Evolutionary conservation across 2,797 vertebrate species (phyloP), one percentile per base, ranked within the genome.

Genomic region (Furcifer pardalis): DNA sequence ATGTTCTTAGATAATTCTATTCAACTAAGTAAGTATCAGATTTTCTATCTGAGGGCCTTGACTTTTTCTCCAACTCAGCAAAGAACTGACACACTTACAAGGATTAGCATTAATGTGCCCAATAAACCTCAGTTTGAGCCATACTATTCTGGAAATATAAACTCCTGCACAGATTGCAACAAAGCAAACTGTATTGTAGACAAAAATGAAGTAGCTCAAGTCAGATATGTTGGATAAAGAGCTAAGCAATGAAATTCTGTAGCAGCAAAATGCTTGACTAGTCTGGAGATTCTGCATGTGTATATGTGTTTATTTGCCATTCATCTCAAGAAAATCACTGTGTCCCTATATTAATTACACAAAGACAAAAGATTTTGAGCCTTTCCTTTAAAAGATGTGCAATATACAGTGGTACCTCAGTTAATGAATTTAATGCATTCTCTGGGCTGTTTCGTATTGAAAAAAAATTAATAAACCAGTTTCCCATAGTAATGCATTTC

Each of bases 81-180:
- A 86, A 46, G 27, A 10, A 68, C 65, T 72, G 78, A 84, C 21
- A 32, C 82, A 84, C 73, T 86, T 82, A 83, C 75, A 86, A 89
- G 66, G 75, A 75, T 35, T 37, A 86, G 86, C 21, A 7, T 87
- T 83, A 68, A 84, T 89, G 40, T 86, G 44, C 46, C 79, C 68
- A 40, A 77, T 76, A 89, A 84, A 89, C 81, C 46, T 80, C 49
- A 60, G 56, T 30, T 72, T 85, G 81, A 90, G 27, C 4, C 5
- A 79, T 56, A 89, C 71, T 68, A 9, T 85, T 84, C 80, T 78
- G 30, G 25, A 85, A 80, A 63, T 40, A 46, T 9, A 66, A 76
- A 76, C 73, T 66, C 35, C 60, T 83, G 72, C 49, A 60, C 37
- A 81, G 37, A 59, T 13, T 68, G 49, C 73, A 85, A 68, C 81